Evolutionary conservation across 1,140 invertebrate species (phyloP), one percentile per base, ranked within the genome.

Genomic region (Uloborus diversus): DNA sequence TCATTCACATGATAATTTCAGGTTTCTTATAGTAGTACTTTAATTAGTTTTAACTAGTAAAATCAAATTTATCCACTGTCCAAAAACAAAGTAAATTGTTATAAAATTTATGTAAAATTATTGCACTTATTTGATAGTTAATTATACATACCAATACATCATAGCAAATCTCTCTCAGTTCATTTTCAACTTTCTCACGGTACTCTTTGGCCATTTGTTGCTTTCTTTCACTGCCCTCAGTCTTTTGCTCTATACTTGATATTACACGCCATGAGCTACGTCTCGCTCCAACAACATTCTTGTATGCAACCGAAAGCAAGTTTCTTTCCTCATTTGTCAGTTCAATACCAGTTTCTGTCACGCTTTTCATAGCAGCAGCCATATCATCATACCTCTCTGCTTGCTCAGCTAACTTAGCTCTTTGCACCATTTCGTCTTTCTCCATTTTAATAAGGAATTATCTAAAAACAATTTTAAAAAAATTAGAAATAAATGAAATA

Each of bases 371-470:
- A 85, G 96, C 95, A 82, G 94, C 92, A 13, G 89, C 88, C 89
- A 90, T 90, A 81, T 90, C 89, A 83, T 90, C 89, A 83, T 90
- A 90, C 86, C 97, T 91, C 89, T 99, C 97, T 76, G 97, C 96
- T 88, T 99, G 97, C 90, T 99, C 98, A 86, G 98, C 97, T 86
- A 99, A 91, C 91, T 99, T 99, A 88, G 98, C 97, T 89, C 95
- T 93, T 90, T 98, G 96, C 87, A 99, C 96, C 90, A 97, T 92
- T 92, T 99, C 96, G 88, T 98, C 97, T 90, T 97, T 97, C 91
- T 97, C 95, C 85, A 85, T 85, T 53, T 53, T 53, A 20, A 53
- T 28, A 5, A 28, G 14, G 14, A 61, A 61, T 9, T 32, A 28
- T 13, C 30, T 61, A 20, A 14, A 11, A 56, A 27, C n/a, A 47